Conservation (phyloP, 2,888 invertebrate genomes). For the Dioctria rufipes region DNA sequence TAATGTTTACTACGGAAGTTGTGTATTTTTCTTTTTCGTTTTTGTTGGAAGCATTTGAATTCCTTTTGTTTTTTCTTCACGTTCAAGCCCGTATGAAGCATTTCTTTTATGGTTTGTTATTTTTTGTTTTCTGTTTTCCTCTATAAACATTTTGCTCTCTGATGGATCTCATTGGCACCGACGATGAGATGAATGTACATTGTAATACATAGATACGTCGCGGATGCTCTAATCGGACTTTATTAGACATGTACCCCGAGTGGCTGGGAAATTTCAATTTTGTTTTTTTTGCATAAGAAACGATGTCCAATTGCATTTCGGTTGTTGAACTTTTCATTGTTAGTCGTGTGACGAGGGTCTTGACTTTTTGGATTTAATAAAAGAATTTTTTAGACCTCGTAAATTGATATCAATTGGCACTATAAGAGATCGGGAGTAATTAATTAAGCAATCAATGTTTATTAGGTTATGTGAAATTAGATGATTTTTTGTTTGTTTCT, state of each 20-base stretch:
- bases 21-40: background rate
- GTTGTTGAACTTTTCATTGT: slow-evolving; percentile 45
- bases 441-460: slow-evolving; percentile 8
- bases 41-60: background rate
- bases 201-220: background rate
- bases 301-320: slow-evolving; percentile 2
- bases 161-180: background rate
- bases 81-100: background rate
- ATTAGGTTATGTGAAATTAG: background rate
- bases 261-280: slow-evolving; percentile 28
- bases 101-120: background rate
- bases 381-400: slow-evolving; percentile 37
- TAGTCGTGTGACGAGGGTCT: background rate
- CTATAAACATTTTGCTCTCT: background rate
- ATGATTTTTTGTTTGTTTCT: too few relatives aligned
- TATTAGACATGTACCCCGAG: background rate
- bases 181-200: too few relatives aligned
- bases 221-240: slow-evolving; percentile 21
- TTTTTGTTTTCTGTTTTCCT: background rate
- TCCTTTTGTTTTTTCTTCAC: background rate
- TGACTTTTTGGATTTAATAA: slow-evolving; percentile 11
- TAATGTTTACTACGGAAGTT: slow-evolving; percentile 15
- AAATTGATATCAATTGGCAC: slow-evolving; percentile 50
- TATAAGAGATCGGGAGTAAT: background rate
- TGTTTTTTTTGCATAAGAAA: slow-evolving; percentile 15